phyloP scores from a whole-genome alignment of 2,113 vertebrate genomes.

The Tetraodon nigroviridis region DNA sequence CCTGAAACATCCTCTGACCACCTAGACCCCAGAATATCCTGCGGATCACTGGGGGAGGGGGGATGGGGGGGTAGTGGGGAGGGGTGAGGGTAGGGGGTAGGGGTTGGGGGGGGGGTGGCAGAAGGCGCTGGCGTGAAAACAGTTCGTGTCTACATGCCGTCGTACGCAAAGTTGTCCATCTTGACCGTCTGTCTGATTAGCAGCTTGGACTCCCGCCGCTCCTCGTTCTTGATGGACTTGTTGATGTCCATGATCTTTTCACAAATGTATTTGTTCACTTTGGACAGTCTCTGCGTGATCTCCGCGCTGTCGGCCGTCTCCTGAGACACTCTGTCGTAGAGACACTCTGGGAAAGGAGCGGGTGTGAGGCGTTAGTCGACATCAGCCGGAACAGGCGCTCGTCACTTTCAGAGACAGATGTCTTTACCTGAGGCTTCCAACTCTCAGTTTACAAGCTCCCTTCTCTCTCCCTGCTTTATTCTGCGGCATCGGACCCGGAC shows the following conservation, averaged over 20 bases:
- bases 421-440: conserved; percentile 1
- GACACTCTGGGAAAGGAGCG: conserved; percentile 83
- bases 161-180: conserved; percentile 79
- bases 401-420: too few species aligned
- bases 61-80: not conserved
- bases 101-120: conserved; percentile 6
- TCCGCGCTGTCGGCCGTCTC: conserved; percentile 97
- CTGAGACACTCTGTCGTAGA: conserved; percentile 98
- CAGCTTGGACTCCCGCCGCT: conserved; percentile 94
- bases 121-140: conserved; percentile 67
- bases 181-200: conserved; percentile 81
- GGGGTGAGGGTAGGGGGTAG: not conserved
- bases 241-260: conserved; percentile 99
- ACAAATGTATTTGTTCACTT: conserved; percentile 99
- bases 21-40: conserved; percentile 48
- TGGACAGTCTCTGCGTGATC: conserved; percentile 99
- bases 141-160: conserved; percentile 73
- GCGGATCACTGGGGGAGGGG: conserved; percentile 43
- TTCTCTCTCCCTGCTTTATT: not conserved
- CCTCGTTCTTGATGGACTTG: conserved; percentile 99
- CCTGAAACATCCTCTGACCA: conserved; percentile 36
- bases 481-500: too few species aligned
- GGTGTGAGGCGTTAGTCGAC: conserved; percentile 44
- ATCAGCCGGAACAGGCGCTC: not conserved
- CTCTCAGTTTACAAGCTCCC: not conserved